These are phyloP conservation scores for Potamarius usumacintae DNA, from an alignment of 2,113 vertebrate species.

Conservation along the genomic window DNA sequence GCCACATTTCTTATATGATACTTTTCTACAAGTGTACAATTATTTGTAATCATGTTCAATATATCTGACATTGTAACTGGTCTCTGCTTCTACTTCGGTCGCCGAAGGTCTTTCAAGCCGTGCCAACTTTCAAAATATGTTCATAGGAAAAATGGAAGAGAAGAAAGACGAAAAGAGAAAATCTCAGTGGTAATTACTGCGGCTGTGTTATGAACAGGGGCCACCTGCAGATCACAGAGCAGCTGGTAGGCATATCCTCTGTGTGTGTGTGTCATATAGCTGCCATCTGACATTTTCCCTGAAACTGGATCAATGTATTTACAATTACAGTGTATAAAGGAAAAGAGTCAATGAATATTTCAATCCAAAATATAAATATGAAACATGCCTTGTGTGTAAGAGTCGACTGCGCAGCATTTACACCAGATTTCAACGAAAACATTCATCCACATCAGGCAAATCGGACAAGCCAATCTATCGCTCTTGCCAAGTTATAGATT, in stretches of 20 bases:
- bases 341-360: neutral
- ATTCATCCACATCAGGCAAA: neutral
- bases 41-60: constrained; percentile 6
- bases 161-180: constrained; percentile 46
- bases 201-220: constrained; percentile 57
- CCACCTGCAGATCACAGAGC: constrained; percentile 66
- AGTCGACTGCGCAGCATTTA: neutral
- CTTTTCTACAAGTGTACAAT: neutral
- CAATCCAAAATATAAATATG: neutral
- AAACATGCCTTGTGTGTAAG: constrained; percentile 18
- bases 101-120: neutral
- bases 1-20: neutral
- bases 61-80: constrained; percentile 4
- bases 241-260: constrained; percentile 57
- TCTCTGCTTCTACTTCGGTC: neutral
- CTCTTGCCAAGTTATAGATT: constrained; percentile 56
- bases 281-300: constrained; percentile 24
- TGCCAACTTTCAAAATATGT: constrained; percentile 45
- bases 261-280: constrained; percentile 31
- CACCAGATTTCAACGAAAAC: neutral
- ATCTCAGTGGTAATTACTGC: constrained; percentile 62
- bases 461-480: constrained; percentile 40
- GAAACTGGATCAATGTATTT: constrained; percentile 20
- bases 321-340: neutral
- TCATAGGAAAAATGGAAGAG: constrained; percentile 31